These are phyloP conservation scores for Clarias gariepinus DNA, from an alignment of 2,113 vertebrate species.

Conservation along the genomic window DNA sequence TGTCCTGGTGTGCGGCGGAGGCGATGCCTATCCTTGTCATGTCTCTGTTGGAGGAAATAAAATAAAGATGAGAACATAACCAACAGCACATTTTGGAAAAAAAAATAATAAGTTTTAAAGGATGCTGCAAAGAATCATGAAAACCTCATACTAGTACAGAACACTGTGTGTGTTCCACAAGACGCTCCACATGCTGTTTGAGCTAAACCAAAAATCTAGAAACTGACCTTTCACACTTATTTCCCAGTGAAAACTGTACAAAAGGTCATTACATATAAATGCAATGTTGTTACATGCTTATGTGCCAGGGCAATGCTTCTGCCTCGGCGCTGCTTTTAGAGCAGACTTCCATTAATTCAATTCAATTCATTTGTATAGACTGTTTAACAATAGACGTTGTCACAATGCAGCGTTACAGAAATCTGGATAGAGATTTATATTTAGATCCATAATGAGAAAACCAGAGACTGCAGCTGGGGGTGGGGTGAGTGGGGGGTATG, in stretches of 20 bases:
- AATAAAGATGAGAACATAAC: slow-evolving; percentile 29
- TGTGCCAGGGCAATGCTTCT: slow-evolving; percentile 4
- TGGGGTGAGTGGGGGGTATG: no score
- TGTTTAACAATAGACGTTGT: slow-evolving; percentile 13
- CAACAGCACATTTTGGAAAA: neutral
- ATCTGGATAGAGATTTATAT: slow-evolving; percentile 2
- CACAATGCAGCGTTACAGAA: neutral
- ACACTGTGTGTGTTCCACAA: neutral
- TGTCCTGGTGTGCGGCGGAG: slow-evolving; percentile 86
- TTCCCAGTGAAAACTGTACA: no score
- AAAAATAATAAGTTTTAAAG: neutral
- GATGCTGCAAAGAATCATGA: neutral
- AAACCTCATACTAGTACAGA: neutral
- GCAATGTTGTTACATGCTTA: slow-evolving; percentile 1
- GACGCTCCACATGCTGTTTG: neutral
- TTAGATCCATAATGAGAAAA: neutral
- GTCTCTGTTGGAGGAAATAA: slow-evolving; percentile 73
- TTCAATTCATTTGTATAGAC: neutral
- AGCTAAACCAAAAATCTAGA: slow-evolving; percentile 14
- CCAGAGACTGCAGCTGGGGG: neutral
- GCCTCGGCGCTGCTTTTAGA: slow-evolving; percentile 10
- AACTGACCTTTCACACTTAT: neutral
- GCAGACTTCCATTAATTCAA: slow-evolving; percentile 35
- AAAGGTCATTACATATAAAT: slow-evolving; percentile 16
- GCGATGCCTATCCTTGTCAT: slow-evolving; percentile 92